Conservation (phyloP, 2,797 vertebrate genomes). For the Pseudotriccus pelzelni region DNA sequence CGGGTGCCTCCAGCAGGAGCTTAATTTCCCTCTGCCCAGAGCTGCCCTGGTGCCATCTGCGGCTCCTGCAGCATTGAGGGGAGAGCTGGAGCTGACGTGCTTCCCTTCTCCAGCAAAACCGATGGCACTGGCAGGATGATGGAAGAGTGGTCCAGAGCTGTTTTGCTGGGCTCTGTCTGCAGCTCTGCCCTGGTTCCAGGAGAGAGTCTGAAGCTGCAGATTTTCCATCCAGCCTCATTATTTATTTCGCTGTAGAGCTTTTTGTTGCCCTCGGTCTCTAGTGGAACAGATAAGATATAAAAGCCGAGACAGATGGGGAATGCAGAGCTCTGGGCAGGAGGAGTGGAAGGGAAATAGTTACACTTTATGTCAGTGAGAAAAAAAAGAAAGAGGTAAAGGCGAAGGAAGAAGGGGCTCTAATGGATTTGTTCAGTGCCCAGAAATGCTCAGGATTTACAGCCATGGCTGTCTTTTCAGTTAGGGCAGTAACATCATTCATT, state of each 20-base stretch:
- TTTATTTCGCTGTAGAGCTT: not conserved
- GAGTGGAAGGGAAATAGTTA: not conserved
- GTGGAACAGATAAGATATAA: not conserved
- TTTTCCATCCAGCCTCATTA: not conserved
- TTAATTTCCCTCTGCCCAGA: not conserved
- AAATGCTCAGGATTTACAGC: not conserved
- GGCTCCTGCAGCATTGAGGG: not conserved
- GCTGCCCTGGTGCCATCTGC: not conserved
- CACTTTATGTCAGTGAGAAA: not conserved
- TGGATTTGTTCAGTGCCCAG: not conserved
- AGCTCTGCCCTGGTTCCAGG: not conserved
- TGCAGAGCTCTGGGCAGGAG: not conserved
- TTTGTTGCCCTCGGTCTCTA: not conserved
- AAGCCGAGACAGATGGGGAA: not conserved
- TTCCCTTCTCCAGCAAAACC: not conserved
- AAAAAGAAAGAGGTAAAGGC: not conserved
- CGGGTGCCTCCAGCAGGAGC: not conserved
- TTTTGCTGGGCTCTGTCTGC: not conserved
- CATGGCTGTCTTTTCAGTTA: not conserved
- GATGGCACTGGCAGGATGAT: not conserved
- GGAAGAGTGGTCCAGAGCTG: not conserved
- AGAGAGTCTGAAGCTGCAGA: not conserved
- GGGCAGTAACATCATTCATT: not conserved
- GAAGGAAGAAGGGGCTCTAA: not conserved
- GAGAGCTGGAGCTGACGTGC: not conserved